Evolutionary conservation across 1,140 invertebrate species (phyloP).

Genomic region (Conopomorpha cramerella): DNA sequence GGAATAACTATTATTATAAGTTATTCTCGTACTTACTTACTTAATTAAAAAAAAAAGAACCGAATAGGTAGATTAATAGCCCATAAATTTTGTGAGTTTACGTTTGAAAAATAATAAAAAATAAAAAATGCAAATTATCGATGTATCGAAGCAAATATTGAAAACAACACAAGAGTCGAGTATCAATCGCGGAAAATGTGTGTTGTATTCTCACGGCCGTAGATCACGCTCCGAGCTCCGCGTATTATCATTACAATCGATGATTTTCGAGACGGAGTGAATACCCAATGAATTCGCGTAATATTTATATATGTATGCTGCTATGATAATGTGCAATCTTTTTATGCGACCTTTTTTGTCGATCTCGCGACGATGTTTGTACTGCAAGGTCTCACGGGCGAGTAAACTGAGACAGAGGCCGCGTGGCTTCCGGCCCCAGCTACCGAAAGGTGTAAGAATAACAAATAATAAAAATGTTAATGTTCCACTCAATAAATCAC

Average conservation of each 20-base stretch:
- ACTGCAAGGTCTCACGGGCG: conserved; percentile 45
- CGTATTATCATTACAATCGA: conserved; percentile 55
- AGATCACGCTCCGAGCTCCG: conserved; percentile 52
- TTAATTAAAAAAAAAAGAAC: too few species aligned
- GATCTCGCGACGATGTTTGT: conserved; percentile 15
- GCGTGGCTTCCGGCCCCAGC: conserved; percentile 54
- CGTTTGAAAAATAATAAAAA: too few species aligned
- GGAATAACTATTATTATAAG: too few species aligned
- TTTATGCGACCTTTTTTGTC: conserved; percentile 25
- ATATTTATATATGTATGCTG: conserved; percentile 61
- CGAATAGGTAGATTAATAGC: too few species aligned
- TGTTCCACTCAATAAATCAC: conserved; percentile 65
- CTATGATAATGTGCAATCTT: conserved; percentile 53
- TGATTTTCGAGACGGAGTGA: conserved; percentile 39
- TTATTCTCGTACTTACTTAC: too few species aligned
- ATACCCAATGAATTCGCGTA: conserved; percentile 55
- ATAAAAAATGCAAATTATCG: too few species aligned
- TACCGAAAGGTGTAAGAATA: conserved; percentile 61
- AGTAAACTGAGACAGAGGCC: conserved; percentile 52
- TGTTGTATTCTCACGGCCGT: conserved; percentile 51
- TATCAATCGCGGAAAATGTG: conserved; percentile 44
- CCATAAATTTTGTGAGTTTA: too few species aligned
- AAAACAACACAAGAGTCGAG: too few species aligned
- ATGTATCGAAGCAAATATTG: too few species aligned
- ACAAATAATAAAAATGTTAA: conserved; percentile 65